phyloP scores from a whole-genome alignment of 2,888 invertebrate species.

The Eupithecia insigniata region DNA sequence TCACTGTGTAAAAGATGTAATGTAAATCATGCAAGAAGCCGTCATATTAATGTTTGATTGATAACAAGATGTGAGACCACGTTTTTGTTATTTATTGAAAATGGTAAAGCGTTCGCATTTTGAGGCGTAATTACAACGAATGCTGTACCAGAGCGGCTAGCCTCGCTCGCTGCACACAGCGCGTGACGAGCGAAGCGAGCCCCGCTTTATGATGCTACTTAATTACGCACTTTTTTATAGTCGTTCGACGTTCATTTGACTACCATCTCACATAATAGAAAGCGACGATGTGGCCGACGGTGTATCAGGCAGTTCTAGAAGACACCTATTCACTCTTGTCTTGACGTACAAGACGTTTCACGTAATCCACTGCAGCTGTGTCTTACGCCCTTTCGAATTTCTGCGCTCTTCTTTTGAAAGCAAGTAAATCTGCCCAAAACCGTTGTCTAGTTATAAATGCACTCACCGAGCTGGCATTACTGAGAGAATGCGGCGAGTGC shows the following conservation, averaged over 20 bases:
- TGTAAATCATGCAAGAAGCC: background rate
- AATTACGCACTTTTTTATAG: no score
- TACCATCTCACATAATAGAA: no score
- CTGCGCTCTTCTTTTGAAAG: background rate
- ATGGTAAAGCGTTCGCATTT: background rate
- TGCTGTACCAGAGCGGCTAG: background rate
- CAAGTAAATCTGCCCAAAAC: background rate
- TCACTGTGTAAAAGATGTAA: background rate
- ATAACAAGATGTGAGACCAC: background rate
- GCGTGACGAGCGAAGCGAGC: background rate
- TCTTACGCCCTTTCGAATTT: background rate
- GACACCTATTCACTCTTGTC: no score
- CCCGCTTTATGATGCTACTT: background rate
- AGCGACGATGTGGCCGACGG: no score
- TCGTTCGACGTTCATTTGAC: no score
- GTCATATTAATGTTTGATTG: background rate
- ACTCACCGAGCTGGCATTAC: conserved; percentile 83
- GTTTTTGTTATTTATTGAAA: no score
- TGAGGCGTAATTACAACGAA: background rate
- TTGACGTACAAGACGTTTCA: background rate
- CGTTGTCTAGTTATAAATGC: background rate
- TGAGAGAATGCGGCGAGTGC: conserved; percentile 76
- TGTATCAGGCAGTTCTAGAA: no score
- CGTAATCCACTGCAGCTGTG: background rate
- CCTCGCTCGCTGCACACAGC: background rate